Percentiles rank a stretch among this genome's conserved stretches.
phyloP scores from a whole-genome alignment of 92 coral and sea anemone species.

The Paramuricea clavata region DNA sequence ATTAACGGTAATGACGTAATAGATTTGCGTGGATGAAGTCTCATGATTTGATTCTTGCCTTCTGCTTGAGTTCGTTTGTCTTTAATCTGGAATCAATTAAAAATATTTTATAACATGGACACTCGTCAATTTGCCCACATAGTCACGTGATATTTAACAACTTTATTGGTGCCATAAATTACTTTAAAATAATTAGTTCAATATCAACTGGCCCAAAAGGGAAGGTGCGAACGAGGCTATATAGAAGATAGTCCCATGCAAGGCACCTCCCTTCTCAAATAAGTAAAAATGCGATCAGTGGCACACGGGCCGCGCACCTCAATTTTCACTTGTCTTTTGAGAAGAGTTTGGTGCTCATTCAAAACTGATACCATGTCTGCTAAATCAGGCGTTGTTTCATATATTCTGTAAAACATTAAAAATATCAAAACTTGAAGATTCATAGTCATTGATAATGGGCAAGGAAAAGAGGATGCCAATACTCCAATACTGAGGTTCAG shows the following conservation, averaged over 20 bases:
- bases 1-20: slow-evolving; percentile 76
- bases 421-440: not conserved
- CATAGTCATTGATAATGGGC: not conserved
- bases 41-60: slow-evolving; percentile 67
- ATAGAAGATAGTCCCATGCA: no score
- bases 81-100: slow-evolving; percentile 50
- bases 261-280: no score
- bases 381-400: slow-evolving; percentile 71
- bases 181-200: no score
- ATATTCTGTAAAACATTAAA: slow-evolving; percentile 22
- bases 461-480: no score
- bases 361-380: slow-evolving; percentile 69
- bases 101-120: not conserved
- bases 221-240: no score
- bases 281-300: no score
- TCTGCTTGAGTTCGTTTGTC: slow-evolving; percentile 83
- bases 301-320: slow-evolving; percentile 70
- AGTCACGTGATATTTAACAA: no score
- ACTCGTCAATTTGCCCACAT: no score
- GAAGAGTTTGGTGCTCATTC: slow-evolving; percentile 76
- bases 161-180: no score
- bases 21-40: slow-evolving; percentile 79
- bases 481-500: no score
- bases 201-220: no score
- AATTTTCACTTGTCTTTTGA: slow-evolving; percentile 79